Evolutionary conservation across 1,140 invertebrate genomes (phyloP).

Genomic region (Scylla paramamosain): DNA sequence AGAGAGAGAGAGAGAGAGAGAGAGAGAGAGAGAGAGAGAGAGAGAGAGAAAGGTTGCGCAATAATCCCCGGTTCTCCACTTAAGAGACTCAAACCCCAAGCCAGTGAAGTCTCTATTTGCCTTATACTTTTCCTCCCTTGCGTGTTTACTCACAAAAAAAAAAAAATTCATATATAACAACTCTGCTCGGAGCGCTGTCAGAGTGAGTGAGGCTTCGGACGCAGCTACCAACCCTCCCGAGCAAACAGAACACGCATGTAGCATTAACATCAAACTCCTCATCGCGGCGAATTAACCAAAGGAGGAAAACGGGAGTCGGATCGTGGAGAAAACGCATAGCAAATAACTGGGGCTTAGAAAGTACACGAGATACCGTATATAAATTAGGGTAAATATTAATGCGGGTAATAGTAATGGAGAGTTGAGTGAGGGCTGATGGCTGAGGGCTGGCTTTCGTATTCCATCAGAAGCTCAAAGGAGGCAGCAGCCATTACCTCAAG

Average conservation of each 20-base stretch:
- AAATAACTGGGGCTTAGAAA: too few relatives aligned
- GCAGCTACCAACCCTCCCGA: too few relatives aligned
- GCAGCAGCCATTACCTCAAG: background rate
- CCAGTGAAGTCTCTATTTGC: background rate
- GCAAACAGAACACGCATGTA: too few relatives aligned
- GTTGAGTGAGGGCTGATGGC: background rate
- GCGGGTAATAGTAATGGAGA: background rate
- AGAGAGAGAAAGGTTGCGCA: background rate
- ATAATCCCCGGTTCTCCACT: background rate
- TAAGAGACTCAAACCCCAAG: background rate
- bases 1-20: slow-evolving; percentile 7
- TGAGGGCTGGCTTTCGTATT: background rate
- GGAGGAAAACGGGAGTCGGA: too few relatives aligned
- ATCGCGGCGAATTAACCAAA: too few relatives aligned
- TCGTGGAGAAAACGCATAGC: too few relatives aligned
- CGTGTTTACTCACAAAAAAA: background rate
- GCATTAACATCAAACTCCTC: too few relatives aligned
- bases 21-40: slow-evolving; percentile 53
- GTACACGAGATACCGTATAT: too few relatives aligned
- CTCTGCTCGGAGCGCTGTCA: background rate
- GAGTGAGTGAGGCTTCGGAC: background rate
- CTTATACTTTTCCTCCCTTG: background rate
- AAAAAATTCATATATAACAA: background rate
- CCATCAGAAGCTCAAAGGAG: too few relatives aligned
- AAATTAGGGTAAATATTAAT: too few relatives aligned